Evolutionary conservation across 1,140 invertebrate species (phyloP), one percentile per base, ranked within the genome.

Genomic region (Chionoecetes opilio): DNA sequence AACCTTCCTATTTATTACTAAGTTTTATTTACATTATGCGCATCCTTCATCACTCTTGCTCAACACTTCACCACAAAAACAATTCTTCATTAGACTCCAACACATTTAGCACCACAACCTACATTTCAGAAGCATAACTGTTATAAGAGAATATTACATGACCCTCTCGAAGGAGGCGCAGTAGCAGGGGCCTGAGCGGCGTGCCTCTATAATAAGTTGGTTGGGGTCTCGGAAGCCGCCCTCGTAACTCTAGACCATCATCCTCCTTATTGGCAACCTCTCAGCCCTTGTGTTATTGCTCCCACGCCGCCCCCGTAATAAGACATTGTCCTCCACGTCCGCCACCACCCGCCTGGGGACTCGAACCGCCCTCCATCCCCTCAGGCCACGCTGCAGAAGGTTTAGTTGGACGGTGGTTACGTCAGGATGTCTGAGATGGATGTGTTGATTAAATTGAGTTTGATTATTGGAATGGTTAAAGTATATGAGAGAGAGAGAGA

Each of bases 191-290:
- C 46, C 11, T n/a, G 0, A 75, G 2, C 5, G 32, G 8, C n/a
- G 53, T 21, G 41, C 32, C 34, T 89, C 86, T 9, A 89, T 89
- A 94, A 94, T 94, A 90, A 89, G 85, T 94, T 75, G 46, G 93
- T 94, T 75, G 35, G 35, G 86, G 93, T 17, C 46, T n/a, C 86
- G 14, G 32, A 14, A 82, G 53, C 93, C 41, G 32, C 26, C 35
- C 32, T 87, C 93, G 89, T 94, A 94, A 94, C 87, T 94, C 87
- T 37, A 63, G 32, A 31, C 53, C 93, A 94, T 89, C 86, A 89
- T 89, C 63, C 93, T 37, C 93, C 93, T 94, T 94, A 94, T 94
- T 94, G 93, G 87, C 93, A 94, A 31, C 93, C 63, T 90, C 87
- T 90, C 53, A 41, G 32, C 93, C 46, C 32, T 37, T 87, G 86